Evolutionary conservation across 2,797 vertebrate species (phyloP).

Genomic region (Ficedula albicollis): DNA sequence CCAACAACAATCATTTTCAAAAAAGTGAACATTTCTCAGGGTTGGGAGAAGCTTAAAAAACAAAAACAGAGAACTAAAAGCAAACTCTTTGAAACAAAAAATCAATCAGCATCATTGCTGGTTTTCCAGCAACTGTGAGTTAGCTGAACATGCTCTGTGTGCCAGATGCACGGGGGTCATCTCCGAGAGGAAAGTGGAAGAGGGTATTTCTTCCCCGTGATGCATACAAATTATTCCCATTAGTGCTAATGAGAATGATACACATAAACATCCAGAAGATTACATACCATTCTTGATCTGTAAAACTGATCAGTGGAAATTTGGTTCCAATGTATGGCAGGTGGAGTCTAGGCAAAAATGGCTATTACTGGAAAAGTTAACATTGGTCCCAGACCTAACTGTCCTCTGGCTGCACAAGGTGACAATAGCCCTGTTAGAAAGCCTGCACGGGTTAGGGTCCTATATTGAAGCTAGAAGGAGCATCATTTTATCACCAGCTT

Average conservation of each 20-base stretch:
- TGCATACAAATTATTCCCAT: constrained; percentile 57
- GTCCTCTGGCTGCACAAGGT: not conserved
- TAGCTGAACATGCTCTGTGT: constrained; percentile 43
- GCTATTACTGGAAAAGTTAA: constrained; percentile 62
- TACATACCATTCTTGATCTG: constrained; percentile 68
- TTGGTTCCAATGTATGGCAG: constrained; percentile 64
- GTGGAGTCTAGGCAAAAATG: constrained; percentile 65
- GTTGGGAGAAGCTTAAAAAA: constrained; percentile 50
- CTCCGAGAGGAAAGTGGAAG: constrained; percentile 28
- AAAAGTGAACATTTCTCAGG: constrained; percentile 56
- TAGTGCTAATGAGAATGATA: constrained; percentile 67
- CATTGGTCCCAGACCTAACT: constrained; percentile 24
- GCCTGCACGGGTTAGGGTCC: not conserved
- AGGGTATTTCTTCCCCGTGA: constrained; percentile 43
- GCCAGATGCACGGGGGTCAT: constrained; percentile 36
- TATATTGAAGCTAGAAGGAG: not conserved
- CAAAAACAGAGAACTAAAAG: constrained; percentile 42
- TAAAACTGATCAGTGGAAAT: constrained; percentile 68
- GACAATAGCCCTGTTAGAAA: not conserved
- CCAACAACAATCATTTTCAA: constrained; percentile 46
- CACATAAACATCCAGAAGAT: constrained; percentile 67
- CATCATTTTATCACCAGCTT: not conserved
- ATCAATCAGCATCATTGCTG: constrained; percentile 15
- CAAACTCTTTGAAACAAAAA: constrained; percentile 37
- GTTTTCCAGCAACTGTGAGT: constrained; percentile 44